Evolutionary conservation across 2,888 invertebrate genomes (phyloP), one percentile per base, ranked within the genome.

Genomic region (Drosophila vallismaia): DNA sequence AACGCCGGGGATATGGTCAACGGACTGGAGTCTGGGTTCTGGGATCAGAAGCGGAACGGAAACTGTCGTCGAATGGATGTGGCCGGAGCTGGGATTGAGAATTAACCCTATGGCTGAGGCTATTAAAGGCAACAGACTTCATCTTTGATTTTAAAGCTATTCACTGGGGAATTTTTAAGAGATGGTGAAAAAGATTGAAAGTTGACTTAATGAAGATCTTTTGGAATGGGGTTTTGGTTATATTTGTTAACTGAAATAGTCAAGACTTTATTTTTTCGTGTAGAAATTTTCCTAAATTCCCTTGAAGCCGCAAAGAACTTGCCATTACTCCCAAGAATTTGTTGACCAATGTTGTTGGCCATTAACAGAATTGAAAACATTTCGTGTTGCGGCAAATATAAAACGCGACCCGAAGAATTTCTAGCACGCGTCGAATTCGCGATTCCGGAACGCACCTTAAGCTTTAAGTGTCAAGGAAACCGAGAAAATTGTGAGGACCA

Each of bases 261-360:
- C 4, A 33, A 10, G 10, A 0, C 10, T 33, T 4, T 10, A 33
- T 33, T 33, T 44, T 70, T 36, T 31, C 31, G 38, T 62, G 49
- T 12, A 58, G 58, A 64, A 53, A 19, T 48, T 67, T 69, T 75
- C 66, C 45, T 40, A 79, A 83, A 82, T 83, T 74, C 86, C 72
- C 69, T 76, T 76, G 77, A 68, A 76, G 74, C 71, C 55, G 46
- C 52, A 63, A 71, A 57, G 62, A 63, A 40, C 12, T 51, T 33
- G 57, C 68, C 54, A 63, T 50, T 70, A 71, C 49, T 54, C 54
- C 33, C 45, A 45, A 48, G 57, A 45, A 38, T 38, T 40, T 68
- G 49, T 49, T 58, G 53, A 59, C 45, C 51, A 7, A 29, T 62
- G 55, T 46, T 76, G 56, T 12, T 50, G 51, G 4, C n/a, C 31